Base-by-base conservation (phyloP, 2,797 vertebrate genomes). In the Miichthys miiuy region DNA sequence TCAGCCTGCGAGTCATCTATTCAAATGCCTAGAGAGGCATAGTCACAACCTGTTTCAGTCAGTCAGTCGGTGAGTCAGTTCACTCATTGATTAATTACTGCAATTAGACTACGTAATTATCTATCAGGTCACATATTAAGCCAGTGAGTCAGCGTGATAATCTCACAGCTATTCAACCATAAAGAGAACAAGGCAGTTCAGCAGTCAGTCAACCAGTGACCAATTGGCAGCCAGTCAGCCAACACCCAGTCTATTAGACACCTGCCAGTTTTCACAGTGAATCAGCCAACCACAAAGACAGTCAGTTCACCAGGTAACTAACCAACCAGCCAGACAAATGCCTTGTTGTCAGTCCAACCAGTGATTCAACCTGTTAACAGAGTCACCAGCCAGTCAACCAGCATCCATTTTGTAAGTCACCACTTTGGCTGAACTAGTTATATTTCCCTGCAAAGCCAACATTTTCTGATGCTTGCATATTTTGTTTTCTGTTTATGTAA, bases 71-170 rank as follows among this genome's bases (percentile, higher is more conserved):
- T 80, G 65, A 83, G 42, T 89, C 71, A 77, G 60, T 82, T 69
- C 57, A 84, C 78, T 88, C 68, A 85, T 82, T 86, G 23, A 84
- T 81, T 78, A 82, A 88, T 87, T 87, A 88, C 75, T 42, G 54
- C 77, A 77, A 87, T 92, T 89, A 89, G 44, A 68, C 79, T 55
- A 63, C 74, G 87, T 77, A 73, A 88, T 87, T 68, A 85, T 87
- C 80, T 68, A 69, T 54, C 46, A 60, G 65, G 63, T 81, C 73
- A 57, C 60, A 79, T 70, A 69, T 84, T 62, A 84, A 74, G 57
- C 79, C 72, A 61, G 61, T 85, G 82, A 89, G 75, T 81, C 79
- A 87, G 60, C 5, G n/a, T 54, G 72, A 82, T 77, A 77, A 77
- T 84, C 75, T 77, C 57, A 17, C n/a, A 66, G 83, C 63, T 73